Evolutionary conservation across 2,888 invertebrate genomes (phyloP).

Genomic region (Hecatera dysodea): DNA sequence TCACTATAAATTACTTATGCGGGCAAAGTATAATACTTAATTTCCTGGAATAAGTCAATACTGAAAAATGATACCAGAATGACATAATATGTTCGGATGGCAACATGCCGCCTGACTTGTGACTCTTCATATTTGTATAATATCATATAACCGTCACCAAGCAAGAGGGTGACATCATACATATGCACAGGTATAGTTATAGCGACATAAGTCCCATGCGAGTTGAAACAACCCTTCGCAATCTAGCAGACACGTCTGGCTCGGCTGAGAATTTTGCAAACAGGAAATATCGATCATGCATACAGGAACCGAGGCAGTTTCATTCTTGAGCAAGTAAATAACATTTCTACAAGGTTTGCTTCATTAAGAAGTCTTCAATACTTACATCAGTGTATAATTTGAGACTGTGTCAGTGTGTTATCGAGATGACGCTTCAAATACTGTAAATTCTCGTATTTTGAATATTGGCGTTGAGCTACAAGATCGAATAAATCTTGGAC

Average conservation of each 20-base stretch:
- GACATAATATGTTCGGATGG: slow-evolving; percentile 11
- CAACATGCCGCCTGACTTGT: slow-evolving; percentile 13
- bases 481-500: neutral
- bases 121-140: slow-evolving; percentile 32
- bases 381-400: neutral
- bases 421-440: neutral
- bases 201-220: neutral
- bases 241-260: slow-evolving; percentile 35
- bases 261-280: neutral
- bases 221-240: slow-evolving; percentile 37
- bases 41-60: slow-evolving; percentile 22
- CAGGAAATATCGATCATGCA: slow-evolving; percentile 40
- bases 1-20: neutral
- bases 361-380: neutral
- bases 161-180: slow-evolving; percentile 9
- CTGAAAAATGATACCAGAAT: slow-evolving; percentile 31
- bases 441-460: neutral
- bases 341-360: neutral
- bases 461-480: neutral
- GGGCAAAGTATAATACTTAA: neutral
- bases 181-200: slow-evolving; percentile 1
- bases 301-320: neutral
- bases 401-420: neutral
- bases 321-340: neutral
- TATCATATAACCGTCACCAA: slow-evolving; percentile 6